Base-by-base conservation (phyloP, 1,140 invertebrate species). In the Cephus cinctus region DNA sequence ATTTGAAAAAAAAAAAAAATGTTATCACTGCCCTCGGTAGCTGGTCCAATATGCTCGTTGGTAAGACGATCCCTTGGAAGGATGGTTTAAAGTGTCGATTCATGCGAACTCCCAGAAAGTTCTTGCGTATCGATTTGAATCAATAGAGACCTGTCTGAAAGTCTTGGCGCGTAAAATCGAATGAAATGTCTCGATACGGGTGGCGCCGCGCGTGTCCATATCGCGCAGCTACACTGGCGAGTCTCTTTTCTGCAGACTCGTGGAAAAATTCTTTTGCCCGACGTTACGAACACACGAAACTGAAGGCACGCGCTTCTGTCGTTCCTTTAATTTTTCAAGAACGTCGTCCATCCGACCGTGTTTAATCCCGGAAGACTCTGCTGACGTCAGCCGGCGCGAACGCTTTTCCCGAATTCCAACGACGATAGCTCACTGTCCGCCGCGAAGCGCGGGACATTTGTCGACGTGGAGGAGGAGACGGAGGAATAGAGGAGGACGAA, bases 101-200 rank as follows among this genome's bases (percentile, higher is more conserved):
- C 65, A 63, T 63, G 65, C 63, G 56, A 54, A 41, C 52, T 52
- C 56, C 57, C 50, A 56, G 56, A 61, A 63, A 53, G 47, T 14
- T 23, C 19, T 8, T 42, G 21, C 21, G 19, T 23, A 8, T 22
- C 21, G 25, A n/a, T 23, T 42, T 42, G 36, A 58, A 59, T 65
- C 67, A 71, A 69, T 66, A 55, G 56, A 44, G 44, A 58, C 54
- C 68, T 73, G 70, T 73, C 63, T 61, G 51, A 48, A 60, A 47
- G 57, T 69, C 59, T 56, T 63, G 53, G 55, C 53, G 55, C 67
- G 56, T 66, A 67, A 73, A 71, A 73, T 64, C 60, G 49, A 58
- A 71, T 67, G 63, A 71, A 71, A 65, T 67, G 49, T 58, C 55
- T 43, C 56, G 59, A 65, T 62, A 59, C 59, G 59, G 57, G 56